phyloP scores from a whole-genome alignment of 2,888 invertebrate genomes.

The Lithodes maja region DNA sequence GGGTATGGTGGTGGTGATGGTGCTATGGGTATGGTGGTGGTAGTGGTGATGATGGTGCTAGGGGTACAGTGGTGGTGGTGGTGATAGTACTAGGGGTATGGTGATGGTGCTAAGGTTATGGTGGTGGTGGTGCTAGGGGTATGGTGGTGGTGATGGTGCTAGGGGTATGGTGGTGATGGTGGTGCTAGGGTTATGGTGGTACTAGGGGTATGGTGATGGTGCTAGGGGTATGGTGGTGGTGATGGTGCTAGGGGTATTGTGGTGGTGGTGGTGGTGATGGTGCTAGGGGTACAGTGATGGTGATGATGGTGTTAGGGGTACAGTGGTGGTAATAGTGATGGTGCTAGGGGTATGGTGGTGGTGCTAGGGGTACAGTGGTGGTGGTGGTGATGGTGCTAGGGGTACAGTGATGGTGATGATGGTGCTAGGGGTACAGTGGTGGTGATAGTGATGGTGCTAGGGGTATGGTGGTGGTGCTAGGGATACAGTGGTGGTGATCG shows the following conservation, averaged over 20 bases:
- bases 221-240: slow-evolving; percentile 18
- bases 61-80: not conserved
- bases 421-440: not conserved
- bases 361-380: not conserved
- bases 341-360: not conserved
- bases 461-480: not conserved
- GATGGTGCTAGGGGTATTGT: slow-evolving; percentile 13
- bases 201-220: not conserved
- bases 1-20: not conserved
- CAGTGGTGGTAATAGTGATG: not conserved
- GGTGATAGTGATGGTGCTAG: slow-evolving; percentile 16
- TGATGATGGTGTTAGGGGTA: not conserved
- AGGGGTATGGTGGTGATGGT: not conserved
- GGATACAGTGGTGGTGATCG: not conserved
- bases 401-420: not conserved
- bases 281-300: slow-evolving; percentile 13
- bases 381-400: not conserved
- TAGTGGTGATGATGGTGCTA: not conserved
- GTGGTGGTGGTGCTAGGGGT: not conserved
- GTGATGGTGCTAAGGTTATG: not conserved
- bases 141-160: not conserved
- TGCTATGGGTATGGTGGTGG: not conserved
- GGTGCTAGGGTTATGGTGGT: slow-evolving; percentile 3
- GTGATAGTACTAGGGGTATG: not conserved
- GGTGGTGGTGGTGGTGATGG: slow-evolving; percentile 30